Evolutionary conservation across 2,888 invertebrate species (phyloP), one percentile per base, ranked within the genome.

Genomic region (Drosophila parthenogenetica): DNA sequence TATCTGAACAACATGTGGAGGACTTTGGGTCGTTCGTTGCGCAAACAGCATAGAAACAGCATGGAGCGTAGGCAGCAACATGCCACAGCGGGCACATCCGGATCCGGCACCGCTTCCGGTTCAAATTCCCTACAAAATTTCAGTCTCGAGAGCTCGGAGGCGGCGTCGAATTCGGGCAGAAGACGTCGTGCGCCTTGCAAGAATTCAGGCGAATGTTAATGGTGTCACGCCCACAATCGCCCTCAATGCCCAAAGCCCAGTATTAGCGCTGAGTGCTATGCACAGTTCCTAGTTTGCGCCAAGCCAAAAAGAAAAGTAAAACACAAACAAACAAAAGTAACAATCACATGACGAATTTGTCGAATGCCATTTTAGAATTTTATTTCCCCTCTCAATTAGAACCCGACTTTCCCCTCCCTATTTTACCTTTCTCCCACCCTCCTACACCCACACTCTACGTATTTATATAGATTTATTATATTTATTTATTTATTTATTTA

Each of bases 1-100:
- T 91, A 76, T 17, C n/a, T 91, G 57, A 54, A 65, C 10, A 79
- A 77, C 3, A 84, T 91, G 79, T 72, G 73, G 57, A 70, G 66
- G 25, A 74, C 86, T 0, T 35, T 91, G 49, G 53, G 49, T 8
- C 29, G 19, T 0, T 53, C 69, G 0, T 25, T 85, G 22, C 53
- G 50, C n/a, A 73, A 69, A 22, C 65, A 61, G 2, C 60, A 59
- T 0, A 50, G 54, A 2, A 68, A 49, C 19, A 76, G 73, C 59
- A 55, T n/a, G 16, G 77, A 83, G 25, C 70, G 67, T 5, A 11
- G 42, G 1, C 58, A 65, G 3, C 59, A 58, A 14, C 29, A 19
- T 13, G 8, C 16, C 11, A 0, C 5, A n/a, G 8, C 1, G 17
- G 25, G 50, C 14, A 10, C 40, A 2, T 35, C 72, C 13, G 39